Evolutionary conservation across 2,888 invertebrate species (phyloP), one percentile per base, ranked within the genome.

Genomic region (Catonia carolina): DNA sequence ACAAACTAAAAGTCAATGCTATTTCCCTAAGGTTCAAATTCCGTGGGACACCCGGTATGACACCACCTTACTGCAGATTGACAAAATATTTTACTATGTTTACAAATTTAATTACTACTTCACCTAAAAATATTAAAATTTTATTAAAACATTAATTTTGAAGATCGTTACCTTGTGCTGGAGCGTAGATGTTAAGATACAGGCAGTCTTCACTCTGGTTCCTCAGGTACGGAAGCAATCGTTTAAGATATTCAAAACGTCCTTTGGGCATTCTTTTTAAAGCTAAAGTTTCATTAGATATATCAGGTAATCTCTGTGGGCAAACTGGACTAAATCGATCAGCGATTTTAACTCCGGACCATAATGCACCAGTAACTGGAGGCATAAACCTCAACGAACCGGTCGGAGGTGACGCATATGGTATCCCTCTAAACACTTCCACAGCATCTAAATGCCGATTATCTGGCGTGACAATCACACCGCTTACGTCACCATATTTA

Each of bases 151-250:
- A 27, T 27, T 6, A 27, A 4, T 6, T 27, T 27, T 6, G 4
- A 27, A 27, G 27, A 27, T 12, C 17, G 83, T 81, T 78, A 95
- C 95, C 93, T 86, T 89, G 88, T 67, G 89, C 89, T 53, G 97
- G 97, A 22, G 93, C 91, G 77, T 95, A 98, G 70, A 98, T 87
- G 75, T 98, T 98, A 71, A 98, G 81, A 73, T 93, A 95, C 61
- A 98, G 82, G 71, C 98, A 98, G 77, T 98, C 96, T 78, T 98
- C 98, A 65, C 88, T 91, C 76, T 97, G 95, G 72, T 94, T 88
- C 65, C 83, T 83, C 65, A 97, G 79, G 72, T 89, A 86, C 39
- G 93, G 92, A 67, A 91, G 75, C 73, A 97, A 79, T 68, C 93
- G 81, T 73, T 85, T 88, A 68, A 97, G 78, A 71, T 94, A 90